Base-by-base conservation (phyloP, 2,797 vertebrate genomes). In the Gallinago stenura region DNA sequence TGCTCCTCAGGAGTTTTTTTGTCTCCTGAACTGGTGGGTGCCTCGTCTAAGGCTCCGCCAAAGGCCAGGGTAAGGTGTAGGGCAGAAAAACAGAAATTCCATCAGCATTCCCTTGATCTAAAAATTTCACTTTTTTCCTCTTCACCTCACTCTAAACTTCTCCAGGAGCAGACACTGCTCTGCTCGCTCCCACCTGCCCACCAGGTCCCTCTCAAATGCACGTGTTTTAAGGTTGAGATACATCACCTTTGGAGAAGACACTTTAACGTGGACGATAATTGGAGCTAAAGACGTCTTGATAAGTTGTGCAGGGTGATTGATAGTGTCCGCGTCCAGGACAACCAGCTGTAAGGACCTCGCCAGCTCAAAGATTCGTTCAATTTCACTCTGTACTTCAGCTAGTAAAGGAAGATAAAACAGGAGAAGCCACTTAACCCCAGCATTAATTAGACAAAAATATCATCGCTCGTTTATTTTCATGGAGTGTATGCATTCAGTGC, bases 301-400 rank as follows among this genome's bases (percentile, higher is more conserved):
- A 78, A 99, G 99, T 97, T 99, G 99, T 66, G 98, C 98, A 41
- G 99, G 99, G 96, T 99, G 99, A 93, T 99, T 99, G 95, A 99
- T 99, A 41, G 99, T 99, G 97, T 99, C 99, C 35, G 99, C 99
- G 70, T 99, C 99, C 91, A 99, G 97, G 91, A 99, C 99, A n/a
- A 99, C 99, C 97, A 99, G 98, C 96, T 99, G 99, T 25, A 99
- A 98, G 77, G 99, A 99, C 92, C 99, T 98, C 76, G 99, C 99
- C 98, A 99, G 96, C 97, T 99, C 99, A 89, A 99, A 99, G 97
- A 99, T 99, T 95, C 99, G 98, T 91, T 99, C 99, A 15, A 99
- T 99, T 95, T 99, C 99, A 96, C 99, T 99, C 97, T 99, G 99
- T 41, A 99, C 99, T 98, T 99, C 99, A 41, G 99, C 99, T 99